Evolutionary conservation across 2,888 invertebrate genomes (phyloP).

Genomic region (Hyposoter dolosus): DNA sequence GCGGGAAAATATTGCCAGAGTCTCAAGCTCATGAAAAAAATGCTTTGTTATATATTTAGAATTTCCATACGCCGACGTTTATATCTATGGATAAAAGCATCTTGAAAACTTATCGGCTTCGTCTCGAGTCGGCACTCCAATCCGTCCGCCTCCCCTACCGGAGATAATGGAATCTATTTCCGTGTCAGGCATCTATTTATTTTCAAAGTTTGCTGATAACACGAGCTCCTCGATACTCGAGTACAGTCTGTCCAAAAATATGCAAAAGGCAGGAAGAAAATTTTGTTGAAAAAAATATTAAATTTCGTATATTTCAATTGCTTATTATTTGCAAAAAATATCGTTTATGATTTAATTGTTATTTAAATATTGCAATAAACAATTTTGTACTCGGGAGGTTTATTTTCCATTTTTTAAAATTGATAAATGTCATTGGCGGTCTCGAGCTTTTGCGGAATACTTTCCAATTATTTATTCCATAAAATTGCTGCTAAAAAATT

Average conservation of each 20-base stretch:
- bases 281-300: not conserved
- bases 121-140: slow-evolving; percentile 54
- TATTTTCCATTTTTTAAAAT: not conserved
- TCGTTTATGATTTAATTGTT: not conserved
- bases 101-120: slow-evolving; percentile 69
- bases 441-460: not conserved
- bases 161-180: slow-evolving; percentile 72
- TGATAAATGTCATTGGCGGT: not conserved
- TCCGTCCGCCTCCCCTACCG: slow-evolving; percentile 41
- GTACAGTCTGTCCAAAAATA: slow-evolving; percentile 6
- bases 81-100: slow-evolving; percentile 51
- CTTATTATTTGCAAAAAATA: not conserved
- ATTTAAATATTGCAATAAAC: not conserved
- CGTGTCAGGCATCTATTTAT: slow-evolving; percentile 72
- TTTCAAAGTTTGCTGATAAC: slow-evolving; percentile 75
- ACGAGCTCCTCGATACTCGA: slow-evolving; percentile 8
- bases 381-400: not conserved
- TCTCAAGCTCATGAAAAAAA: not conserved
- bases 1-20: not conserved
- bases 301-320: not conserved
- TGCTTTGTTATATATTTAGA: not conserved
- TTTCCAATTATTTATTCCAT: not conserved
- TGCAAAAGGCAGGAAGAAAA: not conserved
- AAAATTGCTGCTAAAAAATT: not conserved
- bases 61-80: not conserved